phyloP scores from a whole-genome alignment of 92 coral and sea anemone genomes.

The Siderastrea radians region DNA sequence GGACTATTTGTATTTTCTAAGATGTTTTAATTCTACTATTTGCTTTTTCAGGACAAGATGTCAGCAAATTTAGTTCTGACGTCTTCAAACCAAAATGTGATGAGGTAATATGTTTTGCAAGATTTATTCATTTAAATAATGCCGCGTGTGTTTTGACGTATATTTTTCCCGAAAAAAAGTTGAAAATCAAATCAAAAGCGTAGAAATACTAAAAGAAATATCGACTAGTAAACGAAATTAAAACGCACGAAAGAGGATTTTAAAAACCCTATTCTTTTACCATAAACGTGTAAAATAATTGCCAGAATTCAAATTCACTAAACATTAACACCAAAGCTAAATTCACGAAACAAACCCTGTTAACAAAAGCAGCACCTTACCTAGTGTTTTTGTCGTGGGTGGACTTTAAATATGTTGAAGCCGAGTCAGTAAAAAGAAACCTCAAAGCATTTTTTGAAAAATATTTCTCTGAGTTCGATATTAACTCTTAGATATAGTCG shows the following conservation, averaged over 20 bases:
- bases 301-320: neutral
- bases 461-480: neutral
- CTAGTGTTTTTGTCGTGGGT: neutral
- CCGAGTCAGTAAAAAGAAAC: neutral
- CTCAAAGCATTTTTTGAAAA: neutral
- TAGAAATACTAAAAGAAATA: neutral
- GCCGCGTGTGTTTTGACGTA: neutral
- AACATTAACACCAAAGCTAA: conserved; percentile 23
- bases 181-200: conserved; percentile 12
- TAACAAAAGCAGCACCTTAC: neutral
- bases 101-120: neutral
- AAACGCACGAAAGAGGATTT: neutral
- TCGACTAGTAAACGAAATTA: neutral
- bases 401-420: neutral
- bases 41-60: neutral
- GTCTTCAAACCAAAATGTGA: conserved; percentile 7
- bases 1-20: neutral
- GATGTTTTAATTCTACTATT: neutral
- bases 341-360: neutral
- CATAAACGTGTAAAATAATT: neutral
- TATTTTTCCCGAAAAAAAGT: neutral
- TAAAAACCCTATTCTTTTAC: neutral
- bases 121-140: neutral
- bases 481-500: neutral
- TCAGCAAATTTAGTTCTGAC: conserved; percentile 15